These are phyloP conservation scores for Amazona guildingii DNA, from an alignment of 2,113 vertebrate genomes.

Conservation along the genomic window DNA sequence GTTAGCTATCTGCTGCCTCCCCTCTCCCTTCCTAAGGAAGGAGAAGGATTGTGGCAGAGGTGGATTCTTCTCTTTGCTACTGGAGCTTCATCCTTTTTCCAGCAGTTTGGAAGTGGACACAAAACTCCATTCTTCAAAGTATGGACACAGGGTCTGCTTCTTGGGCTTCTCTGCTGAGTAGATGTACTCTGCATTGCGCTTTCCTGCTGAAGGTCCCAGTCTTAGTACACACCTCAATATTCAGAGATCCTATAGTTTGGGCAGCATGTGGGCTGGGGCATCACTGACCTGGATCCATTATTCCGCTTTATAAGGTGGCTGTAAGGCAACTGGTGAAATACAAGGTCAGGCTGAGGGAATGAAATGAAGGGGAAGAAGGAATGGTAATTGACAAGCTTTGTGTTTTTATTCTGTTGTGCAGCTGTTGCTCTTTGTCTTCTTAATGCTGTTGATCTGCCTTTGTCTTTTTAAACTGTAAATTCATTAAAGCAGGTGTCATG, in stretches of 20 bases:
- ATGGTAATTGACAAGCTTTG: background rate
- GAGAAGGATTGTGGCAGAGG: background rate
- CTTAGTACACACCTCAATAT: background rate
- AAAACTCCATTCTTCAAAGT: background rate
- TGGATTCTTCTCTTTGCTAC: background rate
- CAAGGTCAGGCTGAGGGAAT: background rate
- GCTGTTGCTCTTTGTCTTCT: conserved; percentile 19
- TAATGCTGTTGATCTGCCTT: background rate
- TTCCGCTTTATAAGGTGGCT: background rate
- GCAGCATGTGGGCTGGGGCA: background rate
- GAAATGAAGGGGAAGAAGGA: background rate
- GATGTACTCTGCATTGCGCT: background rate
- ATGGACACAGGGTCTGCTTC: background rate
- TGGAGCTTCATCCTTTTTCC: background rate
- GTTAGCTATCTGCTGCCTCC: background rate
- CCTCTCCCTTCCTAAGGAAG: background rate
- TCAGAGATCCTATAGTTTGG: background rate
- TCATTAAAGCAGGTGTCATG: background rate
- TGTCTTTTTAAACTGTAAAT: background rate
- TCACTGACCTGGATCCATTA: background rate
- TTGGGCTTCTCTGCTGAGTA: background rate
- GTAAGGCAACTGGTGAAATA: background rate
- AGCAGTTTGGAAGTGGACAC: background rate
- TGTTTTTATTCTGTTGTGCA: background rate
- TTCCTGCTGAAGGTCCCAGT: background rate